Evolutionary conservation across 2,888 invertebrate genomes (phyloP).

Genomic region (Galerucella pusilla): DNA sequence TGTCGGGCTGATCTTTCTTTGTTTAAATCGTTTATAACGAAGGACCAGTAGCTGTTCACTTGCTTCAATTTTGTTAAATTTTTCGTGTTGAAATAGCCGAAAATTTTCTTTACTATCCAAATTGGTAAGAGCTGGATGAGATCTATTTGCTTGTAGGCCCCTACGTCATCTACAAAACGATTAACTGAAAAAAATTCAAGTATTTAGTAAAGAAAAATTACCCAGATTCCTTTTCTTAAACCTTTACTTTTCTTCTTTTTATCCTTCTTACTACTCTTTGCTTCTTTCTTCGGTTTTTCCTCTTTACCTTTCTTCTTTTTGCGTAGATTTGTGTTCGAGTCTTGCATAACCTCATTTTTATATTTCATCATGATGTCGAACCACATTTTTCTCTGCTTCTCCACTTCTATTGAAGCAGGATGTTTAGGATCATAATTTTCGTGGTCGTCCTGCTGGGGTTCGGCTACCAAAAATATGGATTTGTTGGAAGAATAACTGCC

Average conservation of each 20-base stretch:
- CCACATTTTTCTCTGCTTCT: slow-evolving; percentile 48
- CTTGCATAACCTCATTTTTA: slow-evolving; percentile 27
- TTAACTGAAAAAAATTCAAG: neutral
- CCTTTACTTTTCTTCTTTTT: neutral
- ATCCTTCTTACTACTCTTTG: neutral
- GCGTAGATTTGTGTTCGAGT: neutral
- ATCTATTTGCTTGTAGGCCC: slow-evolving; percentile 12
- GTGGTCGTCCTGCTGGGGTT: slow-evolving; percentile 28
- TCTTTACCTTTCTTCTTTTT: slow-evolving; percentile 23
- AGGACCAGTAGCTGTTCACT: slow-evolving; percentile 52
- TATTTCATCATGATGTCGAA: slow-evolving; percentile 44
- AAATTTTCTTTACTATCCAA: slow-evolving; percentile 54
- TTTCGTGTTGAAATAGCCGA: slow-evolving; percentile 50
- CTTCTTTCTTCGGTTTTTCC: slow-evolving; percentile 14
- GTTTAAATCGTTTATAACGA: slow-evolving; percentile 46
- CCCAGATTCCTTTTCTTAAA: neutral
- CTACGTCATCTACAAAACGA: neutral
- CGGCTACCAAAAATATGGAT: neutral
- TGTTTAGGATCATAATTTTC: slow-evolving; percentile 43
- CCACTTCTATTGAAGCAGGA: slow-evolving; percentile 47
- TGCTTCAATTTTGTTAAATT: slow-evolving; percentile 47
- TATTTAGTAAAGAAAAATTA: neutral
- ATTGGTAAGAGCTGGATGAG: slow-evolving; percentile 54
- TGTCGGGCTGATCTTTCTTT: slow-evolving; percentile 49
- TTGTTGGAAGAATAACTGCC: neutral